phyloP scores from a whole-genome alignment of 2,888 invertebrate species.

The Spatulosminthurus flaviceps region DNA sequence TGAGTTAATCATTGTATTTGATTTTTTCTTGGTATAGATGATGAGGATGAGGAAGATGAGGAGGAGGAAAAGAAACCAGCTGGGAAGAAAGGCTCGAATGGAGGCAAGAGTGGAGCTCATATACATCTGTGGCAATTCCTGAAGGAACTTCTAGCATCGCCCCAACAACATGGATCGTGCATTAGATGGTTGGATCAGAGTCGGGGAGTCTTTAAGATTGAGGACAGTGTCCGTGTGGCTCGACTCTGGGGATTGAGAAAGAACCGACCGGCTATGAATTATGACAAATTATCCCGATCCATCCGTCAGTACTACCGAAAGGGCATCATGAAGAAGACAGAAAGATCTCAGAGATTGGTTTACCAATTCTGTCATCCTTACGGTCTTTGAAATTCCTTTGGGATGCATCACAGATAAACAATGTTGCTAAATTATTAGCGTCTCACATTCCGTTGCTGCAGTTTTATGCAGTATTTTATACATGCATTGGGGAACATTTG shows the following conservation, averaged over 20 bases:
- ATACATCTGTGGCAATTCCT: conserved; percentile 99
- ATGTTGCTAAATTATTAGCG: conserved; percentile 64
- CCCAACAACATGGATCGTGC: conserved; percentile 89
- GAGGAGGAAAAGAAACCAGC: conserved; percentile 44
- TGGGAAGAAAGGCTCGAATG: conserved; percentile 81
- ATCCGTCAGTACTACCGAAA: conserved; percentile 99
- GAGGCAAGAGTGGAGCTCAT: conserved; percentile 76
- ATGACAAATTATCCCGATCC: conserved; percentile 97
- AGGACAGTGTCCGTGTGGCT: conserved; percentile 97
- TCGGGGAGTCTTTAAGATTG: conserved; percentile 97
- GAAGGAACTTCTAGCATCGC: conserved; percentile 90
- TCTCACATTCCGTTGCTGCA: conserved; percentile 63
- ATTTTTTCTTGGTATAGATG: conserved; percentile 52
- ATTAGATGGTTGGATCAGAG: conserved; percentile 96
- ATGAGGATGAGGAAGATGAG: conserved; percentile 72
- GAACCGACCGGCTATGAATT: conserved; percentile 99
- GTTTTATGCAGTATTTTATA: conserved; percentile 63
- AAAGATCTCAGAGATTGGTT: conserved; percentile 95
- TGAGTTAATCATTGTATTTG: neutral
- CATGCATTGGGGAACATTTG: neutral
- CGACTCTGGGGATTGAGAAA: conserved; percentile 97
- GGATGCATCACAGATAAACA: conserved; percentile 63
- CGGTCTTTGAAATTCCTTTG: conserved; percentile 71
- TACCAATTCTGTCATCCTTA: conserved; percentile 99
- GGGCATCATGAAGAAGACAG: conserved; percentile 99